phyloP scores from a whole-genome alignment of 2,113 vertebrate genomes.

The Dermatemys mawii region DNA sequence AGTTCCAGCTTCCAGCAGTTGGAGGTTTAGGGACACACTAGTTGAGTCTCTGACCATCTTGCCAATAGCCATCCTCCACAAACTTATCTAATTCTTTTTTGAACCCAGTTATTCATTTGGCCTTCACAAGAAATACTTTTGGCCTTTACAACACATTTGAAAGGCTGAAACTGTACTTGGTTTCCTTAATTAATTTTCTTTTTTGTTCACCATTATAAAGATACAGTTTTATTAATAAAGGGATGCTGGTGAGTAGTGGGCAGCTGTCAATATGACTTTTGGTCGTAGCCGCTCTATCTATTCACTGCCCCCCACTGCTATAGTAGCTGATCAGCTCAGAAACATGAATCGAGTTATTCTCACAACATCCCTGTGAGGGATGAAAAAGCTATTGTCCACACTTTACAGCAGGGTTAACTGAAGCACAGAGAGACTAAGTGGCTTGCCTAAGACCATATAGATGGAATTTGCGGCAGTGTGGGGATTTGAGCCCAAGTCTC shows the following conservation, averaged over 20 bases:
- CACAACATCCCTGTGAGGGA: background rate
- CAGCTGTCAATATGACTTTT: background rate
- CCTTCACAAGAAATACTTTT: background rate
- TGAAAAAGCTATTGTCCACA: background rate
- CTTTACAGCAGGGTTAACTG: background rate
- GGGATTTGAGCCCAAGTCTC: background rate
- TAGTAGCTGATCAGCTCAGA: background rate
- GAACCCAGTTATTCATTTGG: background rate
- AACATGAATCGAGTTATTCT: background rate
- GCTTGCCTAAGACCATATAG: background rate
- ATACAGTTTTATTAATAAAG: background rate
- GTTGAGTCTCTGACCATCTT: background rate
- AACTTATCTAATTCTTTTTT: background rate
- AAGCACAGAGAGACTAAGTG: background rate
- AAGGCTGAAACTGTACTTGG: background rate
- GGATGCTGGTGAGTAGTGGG: background rate
- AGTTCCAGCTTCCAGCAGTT: background rate
- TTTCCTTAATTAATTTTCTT: background rate
- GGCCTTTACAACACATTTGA: background rate
- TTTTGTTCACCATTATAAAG: background rate
- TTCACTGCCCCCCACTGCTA: background rate
- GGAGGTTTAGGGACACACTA: background rate
- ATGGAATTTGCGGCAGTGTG: background rate
- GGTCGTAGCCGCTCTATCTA: background rate
- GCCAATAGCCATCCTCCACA: background rate